Conservation (phyloP, 2,113 vertebrate species). For the Xenotilapia longispinis region DNA sequence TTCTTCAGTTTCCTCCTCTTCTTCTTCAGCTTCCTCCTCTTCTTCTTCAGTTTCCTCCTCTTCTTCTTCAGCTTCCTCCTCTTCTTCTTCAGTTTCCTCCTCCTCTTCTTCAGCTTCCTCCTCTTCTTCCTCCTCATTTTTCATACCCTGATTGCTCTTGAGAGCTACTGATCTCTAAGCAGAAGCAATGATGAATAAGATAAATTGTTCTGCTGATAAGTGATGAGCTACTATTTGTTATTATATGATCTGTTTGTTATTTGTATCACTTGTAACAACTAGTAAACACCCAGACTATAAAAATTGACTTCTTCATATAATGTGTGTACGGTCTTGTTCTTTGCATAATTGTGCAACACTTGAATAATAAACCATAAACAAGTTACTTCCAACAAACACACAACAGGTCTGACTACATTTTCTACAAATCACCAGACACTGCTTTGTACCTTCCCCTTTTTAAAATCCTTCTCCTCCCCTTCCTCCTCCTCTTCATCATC, state of each 20-base stretch:
- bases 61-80: neutral
- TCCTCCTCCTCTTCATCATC: constrained; percentile 34
- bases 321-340: neutral
- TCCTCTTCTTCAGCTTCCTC: constrained; percentile 13
- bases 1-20: neutral
- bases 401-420: neutral
- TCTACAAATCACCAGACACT: constrained; percentile 29
- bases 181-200: constrained; percentile 28
- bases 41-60: neutral
- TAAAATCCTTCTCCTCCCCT: constrained; percentile 15
- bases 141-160: constrained; percentile 33
- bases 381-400: neutral
- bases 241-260: neutral
- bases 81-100: accelerated
- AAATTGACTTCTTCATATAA: neutral
- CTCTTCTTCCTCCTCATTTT: constrained; percentile 49
- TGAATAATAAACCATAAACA: neutral
- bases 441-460: constrained; percentile 58
- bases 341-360: neutral
- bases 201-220: neutral
- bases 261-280: neutral
- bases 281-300: neutral
- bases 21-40: neutral
- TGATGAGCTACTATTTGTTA: neutral
- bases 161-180: constrained; percentile 39